Evolutionary conservation across 1,140 invertebrate species (phyloP).

Genomic region (Trichogramma pretiosum): DNA sequence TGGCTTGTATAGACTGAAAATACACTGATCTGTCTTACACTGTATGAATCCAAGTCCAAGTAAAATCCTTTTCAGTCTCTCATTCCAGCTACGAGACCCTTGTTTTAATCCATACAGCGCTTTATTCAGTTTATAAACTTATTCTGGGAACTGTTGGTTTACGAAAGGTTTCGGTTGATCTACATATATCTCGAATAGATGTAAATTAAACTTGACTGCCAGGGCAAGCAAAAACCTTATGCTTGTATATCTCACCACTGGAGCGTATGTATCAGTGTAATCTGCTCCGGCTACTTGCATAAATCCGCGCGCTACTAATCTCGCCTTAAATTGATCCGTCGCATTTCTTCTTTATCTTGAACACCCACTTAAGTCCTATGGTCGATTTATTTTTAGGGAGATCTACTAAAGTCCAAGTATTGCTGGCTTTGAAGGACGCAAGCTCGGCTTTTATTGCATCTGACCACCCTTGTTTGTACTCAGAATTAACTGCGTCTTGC

Average conservation of each 20-base stretch:
- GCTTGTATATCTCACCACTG: constrained; percentile 20
- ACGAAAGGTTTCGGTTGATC: constrained; percentile 24
- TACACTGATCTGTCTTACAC: background rate
- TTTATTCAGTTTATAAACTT: constrained; percentile 22
- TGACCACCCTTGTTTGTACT: background rate
- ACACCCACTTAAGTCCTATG: constrained; percentile 15
- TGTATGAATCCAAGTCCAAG: background rate
- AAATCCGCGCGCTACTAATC: constrained; percentile 15
- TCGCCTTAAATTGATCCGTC: constrained; percentile 11
- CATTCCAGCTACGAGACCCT: background rate
- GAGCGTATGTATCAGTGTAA: constrained; percentile 27
- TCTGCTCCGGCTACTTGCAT: constrained; percentile 21
- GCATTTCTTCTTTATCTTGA: constrained; percentile 13
- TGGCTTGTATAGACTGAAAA: background rate
- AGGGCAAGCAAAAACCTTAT: constrained; percentile 21
- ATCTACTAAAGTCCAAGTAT: background rate
- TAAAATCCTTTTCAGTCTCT: background rate
- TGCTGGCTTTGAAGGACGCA: background rate
- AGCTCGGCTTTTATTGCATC: constrained; percentile 1
- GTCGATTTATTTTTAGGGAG: background rate
- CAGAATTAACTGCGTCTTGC: background rate
- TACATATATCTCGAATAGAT: constrained; percentile 32
- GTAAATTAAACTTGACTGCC: background rate
- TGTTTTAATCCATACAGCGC: constrained; percentile 10
- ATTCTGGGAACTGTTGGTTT: constrained; percentile 16